Evolutionary conservation across 2,113 vertebrate genomes (phyloP).

Genomic region (Lichenostomus cassidix): DNA sequence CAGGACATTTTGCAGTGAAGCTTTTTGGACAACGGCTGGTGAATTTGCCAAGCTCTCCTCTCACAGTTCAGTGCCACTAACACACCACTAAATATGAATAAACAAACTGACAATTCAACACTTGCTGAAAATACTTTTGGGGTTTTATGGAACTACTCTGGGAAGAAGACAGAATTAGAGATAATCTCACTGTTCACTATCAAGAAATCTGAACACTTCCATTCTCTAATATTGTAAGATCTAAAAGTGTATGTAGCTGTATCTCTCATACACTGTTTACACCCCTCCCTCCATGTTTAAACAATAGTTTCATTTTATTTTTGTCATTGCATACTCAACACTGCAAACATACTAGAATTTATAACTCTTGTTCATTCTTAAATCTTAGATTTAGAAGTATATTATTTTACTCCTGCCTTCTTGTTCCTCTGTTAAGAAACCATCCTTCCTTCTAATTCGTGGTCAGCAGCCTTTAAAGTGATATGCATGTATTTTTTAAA

Average conservation of each 20-base stretch:
- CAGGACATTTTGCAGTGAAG: neutral
- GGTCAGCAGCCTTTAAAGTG: neutral
- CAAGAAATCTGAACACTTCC: neutral
- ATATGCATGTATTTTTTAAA: neutral
- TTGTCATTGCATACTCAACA: constrained; percentile 20
- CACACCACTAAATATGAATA: neutral
- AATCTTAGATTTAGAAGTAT: neutral
- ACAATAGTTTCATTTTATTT: constrained; percentile 48
- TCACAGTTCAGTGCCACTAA: neutral
- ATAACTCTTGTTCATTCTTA: neutral
- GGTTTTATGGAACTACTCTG: neutral
- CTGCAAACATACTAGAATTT: neutral
- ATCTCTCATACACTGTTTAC: neutral
- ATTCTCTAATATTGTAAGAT: neutral
- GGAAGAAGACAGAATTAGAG: neutral
- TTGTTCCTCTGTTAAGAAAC: neutral
- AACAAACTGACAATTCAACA: neutral
- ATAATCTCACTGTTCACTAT: neutral
- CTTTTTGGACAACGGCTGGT: neutral
- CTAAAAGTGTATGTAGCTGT: neutral
- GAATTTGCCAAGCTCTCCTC: neutral
- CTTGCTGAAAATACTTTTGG: neutral
- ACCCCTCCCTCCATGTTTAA: neutral
- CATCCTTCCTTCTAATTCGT: neutral
- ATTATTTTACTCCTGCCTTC: neutral